These are phyloP conservation scores for Elmis aenea DNA, from an alignment of 2,888 invertebrate species.

Conservation along the genomic window DNA sequence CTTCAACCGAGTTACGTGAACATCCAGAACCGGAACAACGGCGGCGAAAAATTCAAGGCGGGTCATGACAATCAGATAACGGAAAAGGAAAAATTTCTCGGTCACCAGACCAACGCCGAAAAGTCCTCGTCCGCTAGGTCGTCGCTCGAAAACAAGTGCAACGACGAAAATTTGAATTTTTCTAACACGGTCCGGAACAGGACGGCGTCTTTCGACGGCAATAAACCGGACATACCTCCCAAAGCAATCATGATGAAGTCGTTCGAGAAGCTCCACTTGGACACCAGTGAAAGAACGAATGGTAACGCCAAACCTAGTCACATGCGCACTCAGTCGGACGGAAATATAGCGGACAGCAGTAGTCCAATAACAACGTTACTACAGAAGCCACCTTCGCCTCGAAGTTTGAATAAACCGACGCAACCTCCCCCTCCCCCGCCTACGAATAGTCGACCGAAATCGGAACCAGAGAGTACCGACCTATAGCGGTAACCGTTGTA, in stretches of 20 bases:
- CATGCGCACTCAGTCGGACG: constrained; percentile 45
- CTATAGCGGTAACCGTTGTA: constrained; percentile 30
- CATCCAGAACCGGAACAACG: constrained; percentile 29
- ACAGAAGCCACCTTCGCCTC: constrained; percentile 37
- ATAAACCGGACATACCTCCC: constrained; percentile 37
- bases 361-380: constrained; percentile 19
- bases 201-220: constrained; percentile 24
- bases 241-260: constrained; percentile 34
- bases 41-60: constrained; percentile 32
- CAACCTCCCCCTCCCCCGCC: constrained; percentile 48
- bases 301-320: constrained; percentile 40
- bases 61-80: constrained; percentile 45
- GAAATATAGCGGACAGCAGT: constrained; percentile 41
- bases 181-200: constrained; percentile 22
- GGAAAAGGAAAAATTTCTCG: constrained; percentile 44
- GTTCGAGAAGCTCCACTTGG: constrained; percentile 30
- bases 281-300: constrained; percentile 27
- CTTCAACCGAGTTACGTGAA: constrained; percentile 60
- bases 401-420: constrained; percentile 43
- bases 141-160: constrained; percentile 33
- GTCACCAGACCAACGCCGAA: constrained; percentile 29
- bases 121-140: constrained; percentile 17
- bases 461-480: constrained; percentile 41
- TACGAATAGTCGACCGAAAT: constrained; percentile 24
- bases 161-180: constrained; percentile 35